phyloP scores from a whole-genome alignment of 1,140 invertebrate genomes.

The Goniozus legneri region DNA sequence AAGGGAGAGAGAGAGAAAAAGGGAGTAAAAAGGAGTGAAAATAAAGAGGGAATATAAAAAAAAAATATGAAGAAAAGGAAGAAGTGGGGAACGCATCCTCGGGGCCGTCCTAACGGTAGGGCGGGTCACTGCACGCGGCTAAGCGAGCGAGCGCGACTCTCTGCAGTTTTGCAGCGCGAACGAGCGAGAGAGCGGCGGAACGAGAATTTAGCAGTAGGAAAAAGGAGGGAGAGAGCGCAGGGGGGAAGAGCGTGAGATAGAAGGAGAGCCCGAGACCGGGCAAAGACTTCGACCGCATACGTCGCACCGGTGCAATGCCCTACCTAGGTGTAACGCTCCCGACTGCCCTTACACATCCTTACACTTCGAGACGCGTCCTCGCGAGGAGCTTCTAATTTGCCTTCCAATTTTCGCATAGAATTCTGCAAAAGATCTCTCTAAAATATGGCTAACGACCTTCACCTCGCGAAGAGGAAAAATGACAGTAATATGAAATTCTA shows the following conservation, averaged over 20 bases:
- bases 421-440: too few species aligned
- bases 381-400: constrained; percentile 12
- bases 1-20: constrained; percentile 13
- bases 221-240: too few species aligned
- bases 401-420: constrained; percentile 10
- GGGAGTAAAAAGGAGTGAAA: constrained; percentile 13
- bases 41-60: constrained; percentile 23
- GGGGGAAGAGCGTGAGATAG: too few species aligned
- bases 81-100: constrained; percentile 41
- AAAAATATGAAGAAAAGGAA: constrained; percentile 16
- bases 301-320: constrained; percentile 47
- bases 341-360: constrained; percentile 40
- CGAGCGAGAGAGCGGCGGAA: constrained; percentile 8
- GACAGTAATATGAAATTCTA: too few species aligned
- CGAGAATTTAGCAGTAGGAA: too few species aligned
- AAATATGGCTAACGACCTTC: too few species aligned
- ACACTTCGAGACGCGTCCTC: too few species aligned
- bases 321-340: constrained; percentile 51
- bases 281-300: constrained; percentile 23
- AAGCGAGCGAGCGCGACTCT: constrained; percentile 39
- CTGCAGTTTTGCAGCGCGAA: constrained; percentile 28
- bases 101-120: constrained; percentile 57
- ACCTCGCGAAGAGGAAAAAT: too few species aligned
- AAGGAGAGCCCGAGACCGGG: too few species aligned
- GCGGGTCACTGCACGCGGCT: constrained; percentile 55